Base-by-base conservation (phyloP, 2,797 vertebrate species). In the Melanotaenia parkinsoni region DNA sequence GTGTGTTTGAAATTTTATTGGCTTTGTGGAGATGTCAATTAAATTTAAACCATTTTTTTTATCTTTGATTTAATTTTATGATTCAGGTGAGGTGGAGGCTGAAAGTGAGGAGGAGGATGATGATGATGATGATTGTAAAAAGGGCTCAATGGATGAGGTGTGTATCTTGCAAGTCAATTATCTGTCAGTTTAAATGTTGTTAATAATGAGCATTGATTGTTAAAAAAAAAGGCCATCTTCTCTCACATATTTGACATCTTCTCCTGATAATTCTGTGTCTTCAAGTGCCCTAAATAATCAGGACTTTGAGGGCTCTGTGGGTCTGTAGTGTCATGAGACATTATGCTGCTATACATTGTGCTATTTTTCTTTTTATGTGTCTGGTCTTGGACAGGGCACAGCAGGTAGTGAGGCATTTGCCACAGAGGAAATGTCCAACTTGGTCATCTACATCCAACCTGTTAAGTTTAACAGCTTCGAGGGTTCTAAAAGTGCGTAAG, bases 351-450 rank as follows among this genome's bases (percentile, higher is more conserved):
- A 35, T 69, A 12, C 2, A 16, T 59, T 70, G 32, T 22, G 0
- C 63, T 14, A 5, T 57, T n/a, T n/a, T 14, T 30, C 28, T 72
- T 65, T 79, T 38, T 35, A 5, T 63, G 12, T 13, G 58, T 82
- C 35, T 84, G 35, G 58, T 58, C 2, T 11, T 67, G 11, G 67
- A 12, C 77, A 99, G 98, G 98, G 97, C 0, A 99, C 96, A 14
- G 97, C 97, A 45, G 97, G 97, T 72, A 97, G 97, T 1, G 98
- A 99, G 84, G 97, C 97, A 0, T 97, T 96, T 88, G 97, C 97
- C 73, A 99, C 98, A 0, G 98, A 99, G 79, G 98, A 99, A 90
- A 99, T 99, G 98, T 99, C 98, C 79, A 99, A 97, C 91, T 92
- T 99, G 84, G 98, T 99, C 81, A 98, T 96, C 91, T 99, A 99